phyloP scores from a whole-genome alignment of 2,797 vertebrate genomes.

The Melanogrammus aeglefinus region DNA sequence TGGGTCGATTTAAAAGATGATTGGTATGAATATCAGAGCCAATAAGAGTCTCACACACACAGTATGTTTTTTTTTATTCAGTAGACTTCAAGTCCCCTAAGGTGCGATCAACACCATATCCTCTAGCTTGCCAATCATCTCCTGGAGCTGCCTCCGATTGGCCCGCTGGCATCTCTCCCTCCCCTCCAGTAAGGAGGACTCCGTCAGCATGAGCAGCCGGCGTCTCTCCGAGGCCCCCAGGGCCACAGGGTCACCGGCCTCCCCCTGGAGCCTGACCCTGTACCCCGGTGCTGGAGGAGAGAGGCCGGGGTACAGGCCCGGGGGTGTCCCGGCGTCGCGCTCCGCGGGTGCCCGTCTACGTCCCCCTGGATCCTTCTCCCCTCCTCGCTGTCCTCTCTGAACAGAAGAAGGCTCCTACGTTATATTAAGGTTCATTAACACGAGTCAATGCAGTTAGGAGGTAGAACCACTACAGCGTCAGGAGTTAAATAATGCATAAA shows the following conservation, averaged over 20 bases:
- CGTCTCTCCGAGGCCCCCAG: slow-evolving; percentile 4
- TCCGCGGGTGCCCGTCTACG: not conserved
- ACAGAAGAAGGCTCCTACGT: not conserved
- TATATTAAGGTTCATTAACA: too few species aligned
- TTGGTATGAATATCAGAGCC: not conserved
- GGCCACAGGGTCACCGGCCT: not conserved
- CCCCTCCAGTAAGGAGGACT: slow-evolving; percentile 42
- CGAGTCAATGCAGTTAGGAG: too few species aligned
- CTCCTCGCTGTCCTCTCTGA: slow-evolving; percentile 27
- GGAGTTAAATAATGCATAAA: too few species aligned
- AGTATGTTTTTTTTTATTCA: not conserved
- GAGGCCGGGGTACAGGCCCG: not conserved
- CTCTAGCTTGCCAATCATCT: slow-evolving; percentile 34
- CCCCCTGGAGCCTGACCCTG: slow-evolving; percentile 33
- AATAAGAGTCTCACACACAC: not conserved
- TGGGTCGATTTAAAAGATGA: not conserved
- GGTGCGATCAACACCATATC: slow-evolving; percentile 56
- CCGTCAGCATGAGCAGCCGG: slow-evolving; percentile 32
- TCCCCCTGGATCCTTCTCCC: not conserved
- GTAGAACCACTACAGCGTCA: too few species aligned
- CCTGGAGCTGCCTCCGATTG: slow-evolving; percentile 54
- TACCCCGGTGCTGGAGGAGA: slow-evolving; percentile 21
- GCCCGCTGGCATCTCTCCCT: slow-evolving; percentile 40
- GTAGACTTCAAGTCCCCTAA: slow-evolving; percentile 1
- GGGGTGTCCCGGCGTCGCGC: not conserved